Base-by-base conservation (phyloP, 2,888 invertebrate species). In the Cephus runcator region DNA sequence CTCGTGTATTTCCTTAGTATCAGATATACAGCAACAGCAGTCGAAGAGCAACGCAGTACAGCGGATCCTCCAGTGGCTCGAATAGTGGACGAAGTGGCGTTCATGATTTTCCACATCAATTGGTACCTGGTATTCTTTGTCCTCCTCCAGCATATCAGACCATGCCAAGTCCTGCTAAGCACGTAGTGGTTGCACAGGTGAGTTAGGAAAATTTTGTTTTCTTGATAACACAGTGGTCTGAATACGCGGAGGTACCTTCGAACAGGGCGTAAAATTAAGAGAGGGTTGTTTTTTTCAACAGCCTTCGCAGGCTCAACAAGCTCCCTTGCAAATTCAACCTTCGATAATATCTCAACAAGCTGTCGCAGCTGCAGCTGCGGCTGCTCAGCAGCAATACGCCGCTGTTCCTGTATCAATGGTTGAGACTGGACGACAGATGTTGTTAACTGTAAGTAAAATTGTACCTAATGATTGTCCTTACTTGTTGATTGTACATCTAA, bases 111-210 rank as follows among this genome's bases (percentile, higher is more conserved):
- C 96, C 97, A 87, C 97, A 97, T 88, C 96, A 98, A 92, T 94
- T 98, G 91, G 97, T 98, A 69, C 97, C 98, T n/a, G 98, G 98
- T 75, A 97, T 98, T 88, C 93, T 98, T 77, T 98, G 98, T 92
- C 98, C 97, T 88, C 91, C 91, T 23, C 96, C 97, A 71, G 95
- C 96, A 33, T 97, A 98, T 89, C 98, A 97, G 93, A 95, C 94
- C 34, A 93, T 95, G 92, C 94, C 94, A 77, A 95, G 95, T 76
- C 95, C 95, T 68, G 94, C 95, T 6, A 94, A 95, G 88, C 95
- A 95, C 86, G 94, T 95, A 82, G 95, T 95, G 71, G 94, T 94
- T 68, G 93, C 94, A 35, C 92, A 91, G 84, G 90, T 90, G 81
- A 84, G 81, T 82, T 75, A 33, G 75, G 76, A 35, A 30, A 74